These are phyloP conservation scores for Catagonus wagneri DNA, from an alignment of 2,113 vertebrate species.

Conservation along the genomic window DNA sequence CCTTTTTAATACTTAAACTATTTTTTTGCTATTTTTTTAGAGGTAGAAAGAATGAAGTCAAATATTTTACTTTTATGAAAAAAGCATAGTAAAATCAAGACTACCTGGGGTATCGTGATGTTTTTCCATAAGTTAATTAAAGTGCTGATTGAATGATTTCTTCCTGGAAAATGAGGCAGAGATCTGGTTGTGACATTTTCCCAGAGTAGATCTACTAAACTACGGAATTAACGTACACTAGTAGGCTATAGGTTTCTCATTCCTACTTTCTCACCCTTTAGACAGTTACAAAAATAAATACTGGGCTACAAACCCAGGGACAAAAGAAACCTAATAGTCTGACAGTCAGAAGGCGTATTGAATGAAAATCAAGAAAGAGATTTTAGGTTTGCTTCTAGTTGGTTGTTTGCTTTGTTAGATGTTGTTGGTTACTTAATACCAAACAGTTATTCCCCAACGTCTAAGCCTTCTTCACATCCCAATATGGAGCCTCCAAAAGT, in stretches of 20 bases:
- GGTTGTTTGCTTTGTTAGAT: not conserved
- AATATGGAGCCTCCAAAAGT: not conserved
- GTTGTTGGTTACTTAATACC: not conserved
- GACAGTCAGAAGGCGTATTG: not conserved
- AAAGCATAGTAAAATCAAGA: conserved; percentile 6
- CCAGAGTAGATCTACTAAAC: not conserved
- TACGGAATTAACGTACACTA: not conserved
- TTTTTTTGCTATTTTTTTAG: too few relatives aligned
- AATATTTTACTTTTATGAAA: not conserved
- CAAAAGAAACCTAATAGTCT: not conserved
- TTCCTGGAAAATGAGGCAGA: not conserved
- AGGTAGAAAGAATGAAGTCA: not conserved
- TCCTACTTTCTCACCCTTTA: not conserved
- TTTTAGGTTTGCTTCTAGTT: not conserved
- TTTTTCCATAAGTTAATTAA: not conserved
- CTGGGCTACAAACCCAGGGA: not conserved
- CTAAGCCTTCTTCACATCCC: not conserved
- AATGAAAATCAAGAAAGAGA: not conserved
- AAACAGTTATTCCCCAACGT: not conserved
- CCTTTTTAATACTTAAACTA: not conserved
- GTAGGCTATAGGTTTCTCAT: not conserved
- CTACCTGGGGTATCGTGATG: not conserved
- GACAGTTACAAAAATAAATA: not conserved
- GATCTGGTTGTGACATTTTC: not conserved
- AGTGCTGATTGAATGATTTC: not conserved